phyloP scores from a whole-genome alignment of 1,140 invertebrate genomes.

The Stenopsyche tienmushanensis region DNA sequence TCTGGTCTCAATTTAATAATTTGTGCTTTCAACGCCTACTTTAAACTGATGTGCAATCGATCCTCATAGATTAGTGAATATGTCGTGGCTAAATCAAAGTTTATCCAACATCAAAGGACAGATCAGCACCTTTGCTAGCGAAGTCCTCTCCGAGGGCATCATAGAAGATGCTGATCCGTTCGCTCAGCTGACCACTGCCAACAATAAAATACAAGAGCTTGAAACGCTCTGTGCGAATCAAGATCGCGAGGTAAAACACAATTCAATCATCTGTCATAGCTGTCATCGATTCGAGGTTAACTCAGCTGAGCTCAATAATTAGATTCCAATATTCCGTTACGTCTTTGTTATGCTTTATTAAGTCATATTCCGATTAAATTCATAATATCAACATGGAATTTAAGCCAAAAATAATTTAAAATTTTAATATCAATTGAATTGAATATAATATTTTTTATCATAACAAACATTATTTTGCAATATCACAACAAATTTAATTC shows the following conservation, averaged over 20 bases:
- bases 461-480: too few species aligned
- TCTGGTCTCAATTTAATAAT: too few species aligned
- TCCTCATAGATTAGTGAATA: conserved; percentile 47
- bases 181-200: conserved; percentile 53
- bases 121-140: conserved; percentile 72
- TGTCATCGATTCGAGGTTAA: neutral
- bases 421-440: too few species aligned
- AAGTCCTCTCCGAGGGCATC: conserved; percentile 66
- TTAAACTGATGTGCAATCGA: neutral
- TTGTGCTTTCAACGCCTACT: neutral
- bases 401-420: too few species aligned
- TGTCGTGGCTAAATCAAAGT: conserved; percentile 77
- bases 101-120: conserved; percentile 73
- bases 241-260: conserved; percentile 66
- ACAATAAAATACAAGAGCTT: conserved; percentile 58
- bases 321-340: neutral
- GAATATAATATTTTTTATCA: too few species aligned
- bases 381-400: too few species aligned
- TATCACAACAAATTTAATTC: too few species aligned
- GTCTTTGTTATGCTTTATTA: too few species aligned
- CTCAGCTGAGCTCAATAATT: neutral
- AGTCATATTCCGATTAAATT: too few species aligned
- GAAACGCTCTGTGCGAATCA: conserved; percentile 61
- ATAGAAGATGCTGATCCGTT: conserved; percentile 54
- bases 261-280: conserved; percentile 13